These are phyloP conservation scores for Microdon myrmicae DNA, from an alignment of 2,888 invertebrate species.

Conservation along the genomic window DNA sequence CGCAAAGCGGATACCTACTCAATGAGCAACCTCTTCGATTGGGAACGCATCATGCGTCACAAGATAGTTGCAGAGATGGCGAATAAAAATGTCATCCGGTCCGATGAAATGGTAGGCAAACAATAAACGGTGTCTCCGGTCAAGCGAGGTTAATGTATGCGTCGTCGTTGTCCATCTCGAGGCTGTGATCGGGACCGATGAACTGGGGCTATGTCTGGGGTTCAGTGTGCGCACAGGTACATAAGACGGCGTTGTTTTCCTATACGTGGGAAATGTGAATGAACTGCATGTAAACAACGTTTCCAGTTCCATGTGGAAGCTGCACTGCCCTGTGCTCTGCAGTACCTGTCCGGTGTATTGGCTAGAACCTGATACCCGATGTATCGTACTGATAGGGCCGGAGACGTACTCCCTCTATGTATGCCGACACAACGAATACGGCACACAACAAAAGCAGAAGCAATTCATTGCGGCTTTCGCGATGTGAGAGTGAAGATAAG, in stretches of 20 bases:
- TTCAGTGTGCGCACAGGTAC: constrained; percentile 11
- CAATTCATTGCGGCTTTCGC: no score
- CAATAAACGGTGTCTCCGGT: constrained; percentile 22
- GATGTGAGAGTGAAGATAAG: no score
- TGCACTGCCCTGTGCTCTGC: constrained; percentile 17
- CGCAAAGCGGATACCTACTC: background rate
- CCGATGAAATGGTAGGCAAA: constrained; percentile 38
- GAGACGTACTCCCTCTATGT: background rate
- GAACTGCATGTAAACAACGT: constrained; percentile 48
- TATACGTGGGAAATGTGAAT: constrained; percentile 47
- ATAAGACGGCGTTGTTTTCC: constrained; percentile 2
- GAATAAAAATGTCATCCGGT: constrained; percentile 9
- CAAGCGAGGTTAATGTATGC: constrained; percentile 8
- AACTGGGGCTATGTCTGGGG: background rate
- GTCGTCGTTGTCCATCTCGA: background rate
- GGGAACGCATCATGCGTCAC: constrained; percentile 1
- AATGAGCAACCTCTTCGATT: no score
- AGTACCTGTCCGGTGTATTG: background rate
- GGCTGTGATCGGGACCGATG: constrained; percentile 8
- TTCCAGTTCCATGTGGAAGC: constrained; percentile 41
- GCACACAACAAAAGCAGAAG: no score
- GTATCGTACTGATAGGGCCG: constrained; percentile 30
- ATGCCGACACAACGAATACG: no score
- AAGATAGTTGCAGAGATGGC: no score
- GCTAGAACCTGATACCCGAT: constrained; percentile 29